Evolutionary conservation across 2,113 vertebrate species (phyloP).

Genomic region (Carollia perspicillata): DNA sequence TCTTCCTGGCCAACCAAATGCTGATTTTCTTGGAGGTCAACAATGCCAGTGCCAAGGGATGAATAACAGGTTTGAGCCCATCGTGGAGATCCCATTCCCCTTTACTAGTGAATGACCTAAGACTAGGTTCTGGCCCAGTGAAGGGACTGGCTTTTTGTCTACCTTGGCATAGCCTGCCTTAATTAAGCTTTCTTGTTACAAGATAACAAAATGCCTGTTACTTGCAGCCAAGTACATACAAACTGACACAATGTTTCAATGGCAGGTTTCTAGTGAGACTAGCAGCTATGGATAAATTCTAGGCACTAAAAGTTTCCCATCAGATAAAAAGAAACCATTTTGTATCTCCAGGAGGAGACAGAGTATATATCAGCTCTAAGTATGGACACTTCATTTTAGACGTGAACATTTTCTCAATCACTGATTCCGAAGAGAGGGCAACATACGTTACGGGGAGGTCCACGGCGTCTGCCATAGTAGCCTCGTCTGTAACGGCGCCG

Average conservation of each 20-base stretch:
- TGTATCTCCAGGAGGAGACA: background rate
- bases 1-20: background rate
- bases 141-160: background rate
- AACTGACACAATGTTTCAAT: background rate
- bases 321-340: background rate
- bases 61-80: background rate
- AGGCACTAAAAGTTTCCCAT: background rate
- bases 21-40: background rate
- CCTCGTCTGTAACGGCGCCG: slow-evolving; percentile 92
- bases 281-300: background rate
- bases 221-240: background rate
- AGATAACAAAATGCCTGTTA: background rate
- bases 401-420: background rate
- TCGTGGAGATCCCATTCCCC: background rate
- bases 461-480: slow-evolving; percentile 88
- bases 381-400: background rate
- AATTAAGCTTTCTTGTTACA: background rate
- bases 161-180: background rate
- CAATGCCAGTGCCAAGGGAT: background rate
- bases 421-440: background rate
- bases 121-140: background rate
- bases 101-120: background rate
- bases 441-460: slow-evolving; percentile 82
- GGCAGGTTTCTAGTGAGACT: background rate
- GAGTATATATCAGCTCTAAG: background rate